Evolutionary conservation across 2,113 vertebrate genomes (phyloP).

Genomic region (Anseranas semipalmata): DNA sequence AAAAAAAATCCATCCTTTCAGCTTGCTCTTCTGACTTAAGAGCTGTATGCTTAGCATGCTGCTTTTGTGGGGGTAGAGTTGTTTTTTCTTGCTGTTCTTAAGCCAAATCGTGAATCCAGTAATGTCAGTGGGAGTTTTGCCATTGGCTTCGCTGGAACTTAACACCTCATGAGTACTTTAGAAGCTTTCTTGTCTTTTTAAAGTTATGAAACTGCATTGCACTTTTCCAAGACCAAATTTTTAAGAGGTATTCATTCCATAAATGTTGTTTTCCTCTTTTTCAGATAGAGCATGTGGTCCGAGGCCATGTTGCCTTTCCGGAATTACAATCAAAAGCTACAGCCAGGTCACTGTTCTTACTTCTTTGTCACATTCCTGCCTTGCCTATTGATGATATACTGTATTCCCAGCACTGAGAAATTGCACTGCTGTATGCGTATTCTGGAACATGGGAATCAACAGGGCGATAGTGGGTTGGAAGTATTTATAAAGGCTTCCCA

Average conservation of each 20-base stretch:
- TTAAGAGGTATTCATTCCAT: not conserved
- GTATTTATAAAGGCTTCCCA: not conserved
- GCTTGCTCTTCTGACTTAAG: not conserved
- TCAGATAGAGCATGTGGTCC: conserved; percentile 92
- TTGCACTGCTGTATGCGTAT: not conserved
- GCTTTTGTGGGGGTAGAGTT: not conserved
- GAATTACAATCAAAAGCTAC: conserved; percentile 84
- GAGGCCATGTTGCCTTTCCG: conserved; percentile 84
- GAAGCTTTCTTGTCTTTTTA: not conserved
- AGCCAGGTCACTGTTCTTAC: conserved; percentile 78
- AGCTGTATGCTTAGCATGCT: not conserved
- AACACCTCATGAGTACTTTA: not conserved
- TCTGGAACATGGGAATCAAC: not conserved
- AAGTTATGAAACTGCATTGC: not conserved
- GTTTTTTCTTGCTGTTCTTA: not conserved
- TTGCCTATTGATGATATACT: not conserved
- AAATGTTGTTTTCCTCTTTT: conserved; percentile 53
- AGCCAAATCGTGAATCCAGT: not conserved
- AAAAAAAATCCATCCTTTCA: not conserved
- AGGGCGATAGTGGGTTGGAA: not conserved
- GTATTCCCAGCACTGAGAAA: not conserved
- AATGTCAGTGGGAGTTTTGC: not conserved
- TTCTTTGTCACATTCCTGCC: not conserved
- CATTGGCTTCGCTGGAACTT: not conserved
- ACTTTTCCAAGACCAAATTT: not conserved